Conservation (phyloP, 2,888 invertebrate genomes). For the Ommatoiulus sabulosus region DNA sequence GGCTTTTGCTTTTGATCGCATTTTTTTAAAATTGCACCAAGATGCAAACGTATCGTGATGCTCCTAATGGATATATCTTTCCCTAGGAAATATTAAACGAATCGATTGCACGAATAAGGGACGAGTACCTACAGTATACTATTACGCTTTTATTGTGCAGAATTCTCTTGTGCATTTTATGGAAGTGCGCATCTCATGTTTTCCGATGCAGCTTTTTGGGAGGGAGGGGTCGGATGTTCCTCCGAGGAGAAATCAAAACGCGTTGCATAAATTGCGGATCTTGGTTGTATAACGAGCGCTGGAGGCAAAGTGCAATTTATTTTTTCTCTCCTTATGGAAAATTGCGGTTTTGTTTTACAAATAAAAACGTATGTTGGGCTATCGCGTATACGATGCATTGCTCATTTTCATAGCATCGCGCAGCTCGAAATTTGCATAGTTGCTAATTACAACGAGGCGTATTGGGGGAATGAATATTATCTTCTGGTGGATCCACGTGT, state of each 20-base stretch:
- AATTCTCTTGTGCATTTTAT: constrained; percentile 21
- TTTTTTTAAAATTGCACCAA: neutral
- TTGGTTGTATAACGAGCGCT: constrained; percentile 12
- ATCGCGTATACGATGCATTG: neutral
- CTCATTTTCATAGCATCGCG: neutral
- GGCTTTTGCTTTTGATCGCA: neutral
- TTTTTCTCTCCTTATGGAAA: constrained; percentile 31
- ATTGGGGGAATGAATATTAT: constrained; percentile 2
- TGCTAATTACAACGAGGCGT: neutral
- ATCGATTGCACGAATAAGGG: neutral
- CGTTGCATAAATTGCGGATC: neutral
- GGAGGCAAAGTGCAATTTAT: neutral
- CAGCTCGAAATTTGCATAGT: constrained; percentile 19
- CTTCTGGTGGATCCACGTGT: neutral
- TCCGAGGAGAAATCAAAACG: neutral
- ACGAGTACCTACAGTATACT: neutral
- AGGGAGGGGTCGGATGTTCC: neutral
- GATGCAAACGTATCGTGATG: neutral
- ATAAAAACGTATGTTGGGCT: neutral
- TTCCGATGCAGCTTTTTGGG: constrained; percentile 43
- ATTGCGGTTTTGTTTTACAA: constrained; percentile 43
- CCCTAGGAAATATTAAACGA: neutral
- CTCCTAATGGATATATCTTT: constrained; percentile 39
- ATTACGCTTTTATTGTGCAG: neutral
- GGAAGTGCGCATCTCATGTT: constrained; percentile 23